Conservation (phyloP, 1,140 invertebrate genomes). For the Pantala flavescens region DNA sequence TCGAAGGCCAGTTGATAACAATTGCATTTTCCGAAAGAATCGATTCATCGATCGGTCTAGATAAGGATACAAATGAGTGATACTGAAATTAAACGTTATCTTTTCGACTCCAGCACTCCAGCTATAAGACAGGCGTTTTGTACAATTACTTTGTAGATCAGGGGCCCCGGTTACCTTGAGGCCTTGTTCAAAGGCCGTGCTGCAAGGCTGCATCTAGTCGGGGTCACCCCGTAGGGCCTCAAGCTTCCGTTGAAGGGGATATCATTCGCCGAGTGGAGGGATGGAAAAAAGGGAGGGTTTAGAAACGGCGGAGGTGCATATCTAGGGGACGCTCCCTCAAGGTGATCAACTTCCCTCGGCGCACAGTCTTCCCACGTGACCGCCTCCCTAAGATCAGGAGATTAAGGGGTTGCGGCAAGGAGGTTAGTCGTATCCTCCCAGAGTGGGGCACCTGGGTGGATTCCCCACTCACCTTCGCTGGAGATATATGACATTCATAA, state of each 20-base stretch:
- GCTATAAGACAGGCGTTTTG: no score
- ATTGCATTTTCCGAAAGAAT: no score
- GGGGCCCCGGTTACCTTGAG: no score
- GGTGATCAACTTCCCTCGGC: background rate
- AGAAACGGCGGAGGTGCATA: background rate
- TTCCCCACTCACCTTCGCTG: no score
- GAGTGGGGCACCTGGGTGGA: background rate
- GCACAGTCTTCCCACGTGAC: background rate
- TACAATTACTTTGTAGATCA: no score
- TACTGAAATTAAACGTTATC: no score
- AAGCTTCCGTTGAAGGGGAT: background rate
- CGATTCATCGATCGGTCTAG: no score
- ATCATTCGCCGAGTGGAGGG: background rate
- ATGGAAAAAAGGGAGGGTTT: background rate
- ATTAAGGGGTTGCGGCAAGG: background rate
- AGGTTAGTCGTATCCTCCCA: background rate
- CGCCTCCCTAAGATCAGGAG: background rate
- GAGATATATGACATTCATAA: no score
- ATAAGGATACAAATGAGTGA: no score
- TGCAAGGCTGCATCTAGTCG: background rate
- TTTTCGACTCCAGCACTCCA: no score
- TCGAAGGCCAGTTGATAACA: no score
- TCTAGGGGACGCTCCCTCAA: background rate
- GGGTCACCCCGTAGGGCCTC: background rate
- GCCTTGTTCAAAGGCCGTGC: no score